These are phyloP conservation scores for Cyclina sinensis DNA, from an alignment of 1,140 invertebrate genomes.

Conservation along the genomic window DNA sequence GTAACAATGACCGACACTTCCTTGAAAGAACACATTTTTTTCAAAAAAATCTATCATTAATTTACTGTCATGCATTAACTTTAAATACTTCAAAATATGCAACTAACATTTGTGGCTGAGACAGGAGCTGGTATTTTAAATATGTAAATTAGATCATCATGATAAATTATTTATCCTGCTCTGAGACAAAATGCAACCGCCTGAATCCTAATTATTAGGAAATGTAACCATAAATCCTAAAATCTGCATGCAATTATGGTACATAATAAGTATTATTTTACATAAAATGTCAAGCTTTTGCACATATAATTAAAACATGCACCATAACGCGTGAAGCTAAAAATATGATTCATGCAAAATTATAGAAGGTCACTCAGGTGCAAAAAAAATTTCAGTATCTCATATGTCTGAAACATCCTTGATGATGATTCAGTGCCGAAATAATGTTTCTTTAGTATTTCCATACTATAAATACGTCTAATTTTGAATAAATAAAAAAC, in stretches of 20 bases:
- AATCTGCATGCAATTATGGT: constrained; percentile 34
- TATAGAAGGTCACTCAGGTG: constrained; percentile 9
- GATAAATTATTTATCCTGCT: constrained; percentile 43
- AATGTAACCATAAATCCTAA: constrained; percentile 34
- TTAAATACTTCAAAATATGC: constrained; percentile 55
- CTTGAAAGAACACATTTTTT: not conserved
- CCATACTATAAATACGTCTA: not conserved
- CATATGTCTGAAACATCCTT: not conserved
- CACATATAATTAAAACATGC: constrained; percentile 32
- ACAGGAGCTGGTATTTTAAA: not conserved
- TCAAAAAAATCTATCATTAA: not conserved
- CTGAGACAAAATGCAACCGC: not conserved
- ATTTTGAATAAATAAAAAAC: not conserved
- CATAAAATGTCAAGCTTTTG: constrained; percentile 43
- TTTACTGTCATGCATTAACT: constrained; percentile 30
- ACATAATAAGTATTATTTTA: constrained; percentile 37
- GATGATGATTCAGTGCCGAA: not conserved
- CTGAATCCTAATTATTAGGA: constrained; percentile 29
- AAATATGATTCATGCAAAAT: constrained; percentile 39
- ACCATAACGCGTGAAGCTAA: not conserved
- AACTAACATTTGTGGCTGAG: constrained; percentile 24
- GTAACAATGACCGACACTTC: constrained; percentile 13
- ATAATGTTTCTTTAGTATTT: not conserved
- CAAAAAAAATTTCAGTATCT: not conserved
- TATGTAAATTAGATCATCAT: constrained; percentile 43